phyloP scores from a whole-genome alignment of 2,888 invertebrate species.

The Plutella xylostella region DNA sequence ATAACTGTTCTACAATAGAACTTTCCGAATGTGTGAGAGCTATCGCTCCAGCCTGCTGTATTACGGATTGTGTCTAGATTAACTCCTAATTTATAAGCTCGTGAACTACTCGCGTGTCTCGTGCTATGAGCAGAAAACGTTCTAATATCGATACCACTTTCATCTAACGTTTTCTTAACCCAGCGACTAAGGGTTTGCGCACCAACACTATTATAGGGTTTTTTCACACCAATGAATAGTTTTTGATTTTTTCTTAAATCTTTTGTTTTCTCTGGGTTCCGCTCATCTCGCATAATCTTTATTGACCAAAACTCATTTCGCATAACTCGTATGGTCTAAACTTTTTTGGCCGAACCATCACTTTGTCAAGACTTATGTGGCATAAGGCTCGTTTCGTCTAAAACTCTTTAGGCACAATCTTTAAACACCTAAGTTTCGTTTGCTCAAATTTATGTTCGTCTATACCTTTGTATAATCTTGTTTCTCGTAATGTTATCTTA shows the following conservation, averaged over 20 bases:
- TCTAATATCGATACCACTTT: background rate
- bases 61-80: background rate
- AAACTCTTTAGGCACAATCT: too few species aligned
- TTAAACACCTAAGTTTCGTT: too few species aligned
- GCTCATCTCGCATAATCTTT: too few species aligned
- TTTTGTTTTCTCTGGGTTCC: too few species aligned
- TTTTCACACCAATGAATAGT: conserved; percentile 13
- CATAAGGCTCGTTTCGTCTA: too few species aligned
- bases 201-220: conserved; percentile 5
- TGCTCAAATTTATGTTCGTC: too few species aligned
- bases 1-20: background rate
- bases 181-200: background rate
- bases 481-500: too few species aligned
- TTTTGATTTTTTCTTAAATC: background rate
- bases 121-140: background rate
- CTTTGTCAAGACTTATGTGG: too few species aligned
- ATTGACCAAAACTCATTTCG: too few species aligned
- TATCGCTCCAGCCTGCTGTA: background rate
- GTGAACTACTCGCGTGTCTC: background rate
- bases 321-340: too few species aligned
- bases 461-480: too few species aligned
- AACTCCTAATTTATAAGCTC: background rate
- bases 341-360: too few species aligned
- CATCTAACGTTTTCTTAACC: background rate
- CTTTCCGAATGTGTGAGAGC: background rate